phyloP scores from a whole-genome alignment of 2,797 vertebrate species.

The Muscicapa comitata region DNA sequence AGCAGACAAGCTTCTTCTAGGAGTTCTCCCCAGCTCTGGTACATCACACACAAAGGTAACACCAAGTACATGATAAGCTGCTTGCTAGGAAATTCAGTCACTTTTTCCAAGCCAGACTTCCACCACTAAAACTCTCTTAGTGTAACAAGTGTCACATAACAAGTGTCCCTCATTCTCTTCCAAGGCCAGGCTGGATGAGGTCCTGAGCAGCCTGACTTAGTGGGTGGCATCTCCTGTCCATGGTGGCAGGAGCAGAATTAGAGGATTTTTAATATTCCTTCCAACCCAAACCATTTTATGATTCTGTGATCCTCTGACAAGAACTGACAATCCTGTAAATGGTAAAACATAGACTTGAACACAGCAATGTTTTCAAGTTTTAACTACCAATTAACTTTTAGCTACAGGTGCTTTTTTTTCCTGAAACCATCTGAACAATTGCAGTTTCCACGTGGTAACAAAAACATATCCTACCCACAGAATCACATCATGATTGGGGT shows the following conservation, averaged over 20 bases:
- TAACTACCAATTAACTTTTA: background rate
- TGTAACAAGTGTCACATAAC: background rate
- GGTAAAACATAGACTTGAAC: background rate
- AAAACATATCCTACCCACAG: background rate
- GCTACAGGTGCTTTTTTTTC: background rate
- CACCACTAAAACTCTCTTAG: background rate
- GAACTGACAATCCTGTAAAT: background rate
- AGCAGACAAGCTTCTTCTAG: background rate
- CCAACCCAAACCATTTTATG: background rate
- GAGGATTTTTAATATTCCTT: background rate
- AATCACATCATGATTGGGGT: background rate
- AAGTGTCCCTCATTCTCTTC: background rate
- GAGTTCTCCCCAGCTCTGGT: background rate
- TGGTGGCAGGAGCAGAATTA: background rate
- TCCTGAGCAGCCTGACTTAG: background rate
- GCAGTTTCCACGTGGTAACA: background rate
- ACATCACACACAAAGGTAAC: background rate
- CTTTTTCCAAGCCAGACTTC: background rate
- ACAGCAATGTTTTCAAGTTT: background rate
- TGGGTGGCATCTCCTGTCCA: background rate
- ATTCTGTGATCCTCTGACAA: background rate
- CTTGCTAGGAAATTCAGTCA: background rate
- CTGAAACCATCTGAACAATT: background rate
- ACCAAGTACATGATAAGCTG: fast-evolving
- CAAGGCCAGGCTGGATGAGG: background rate